phyloP scores from a whole-genome alignment of 2,797 vertebrate genomes.

The Parauchenoglanis ngamensis region DNA sequence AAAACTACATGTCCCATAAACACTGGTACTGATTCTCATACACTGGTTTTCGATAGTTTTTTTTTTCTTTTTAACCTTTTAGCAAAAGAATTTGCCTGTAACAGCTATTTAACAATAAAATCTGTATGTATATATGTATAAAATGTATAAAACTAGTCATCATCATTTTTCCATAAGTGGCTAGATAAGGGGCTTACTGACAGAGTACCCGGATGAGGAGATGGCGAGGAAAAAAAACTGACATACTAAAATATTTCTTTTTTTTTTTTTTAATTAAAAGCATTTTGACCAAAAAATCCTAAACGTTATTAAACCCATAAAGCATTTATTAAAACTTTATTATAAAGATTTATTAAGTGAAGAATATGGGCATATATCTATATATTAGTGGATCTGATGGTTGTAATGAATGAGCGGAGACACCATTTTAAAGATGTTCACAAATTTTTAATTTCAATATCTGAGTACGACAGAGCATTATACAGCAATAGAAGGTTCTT shows the following conservation, averaged over 20 bases:
- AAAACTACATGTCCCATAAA: background rate
- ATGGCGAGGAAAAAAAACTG: too few species aligned
- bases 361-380: background rate
- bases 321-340: background rate
- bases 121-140: background rate
- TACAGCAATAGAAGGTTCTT: constrained; percentile 36
- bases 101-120: background rate
- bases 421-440: constrained; percentile 13
- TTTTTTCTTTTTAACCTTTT: background rate
- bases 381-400: background rate
- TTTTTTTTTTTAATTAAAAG: background rate
- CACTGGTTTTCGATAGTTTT: background rate
- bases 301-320: background rate
- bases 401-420: background rate
- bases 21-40: background rate
- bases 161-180: background rate
- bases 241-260: background rate
- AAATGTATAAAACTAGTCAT: background rate
- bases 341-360: background rate
- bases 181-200: background rate
- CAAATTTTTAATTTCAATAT: constrained; percentile 38
- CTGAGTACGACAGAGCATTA: constrained; percentile 18
- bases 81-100: background rate
- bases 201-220: background rate
- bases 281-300: background rate